Evolutionary conservation across 1,140 invertebrate species (phyloP), one percentile per base, ranked within the genome.

Genomic region (Dufourea novaeangliae): DNA sequence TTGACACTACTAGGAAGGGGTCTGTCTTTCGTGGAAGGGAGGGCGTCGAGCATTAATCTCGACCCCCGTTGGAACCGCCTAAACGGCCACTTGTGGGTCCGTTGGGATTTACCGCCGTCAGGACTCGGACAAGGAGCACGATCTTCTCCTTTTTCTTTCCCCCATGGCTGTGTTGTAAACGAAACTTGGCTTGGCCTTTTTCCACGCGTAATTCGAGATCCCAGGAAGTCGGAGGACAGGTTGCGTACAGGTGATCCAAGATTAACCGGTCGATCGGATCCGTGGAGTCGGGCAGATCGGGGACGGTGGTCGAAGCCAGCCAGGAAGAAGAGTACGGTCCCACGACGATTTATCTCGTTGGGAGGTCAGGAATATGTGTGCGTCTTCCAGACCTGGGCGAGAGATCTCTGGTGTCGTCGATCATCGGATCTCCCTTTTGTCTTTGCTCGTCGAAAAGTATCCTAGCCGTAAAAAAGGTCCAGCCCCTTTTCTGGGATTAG

Each of bases 181-280:
- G 71, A 68, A 61, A 70, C 61, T 46, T 52, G 62, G 27, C n/a
- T n/a, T n/a, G 63, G 79, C 22, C 72, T 86, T 84, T 84, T 86
- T 67, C 52, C 54, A 57, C 41, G 83, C 67, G 86, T 85, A 86
- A 87, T 67, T 64, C 64, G 85, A 85, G 86, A 83, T 71, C 64
- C 57, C 64, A 52, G 64, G 57, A 79, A 77, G 76, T n/a, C 50
- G 57, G 57, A 29, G 64, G 69, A 72, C 77, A 86, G 67, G 70
- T 85, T 75, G 73, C 54, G 54, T 63, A 52, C 71, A 78, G 73
- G 74, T 79, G 83, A 86, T 72, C 25, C 52, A 56, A 85, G 83
- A 86, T 83, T 85, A 86, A 82, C 69, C 54, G 62, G 44, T 67
- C 68, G 57, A 75, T 59, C 54, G 62, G 54, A 59, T 68, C 27